phyloP scores from a whole-genome alignment of 2,888 invertebrate genomes.

The Chrysomela aeneicollis region DNA sequence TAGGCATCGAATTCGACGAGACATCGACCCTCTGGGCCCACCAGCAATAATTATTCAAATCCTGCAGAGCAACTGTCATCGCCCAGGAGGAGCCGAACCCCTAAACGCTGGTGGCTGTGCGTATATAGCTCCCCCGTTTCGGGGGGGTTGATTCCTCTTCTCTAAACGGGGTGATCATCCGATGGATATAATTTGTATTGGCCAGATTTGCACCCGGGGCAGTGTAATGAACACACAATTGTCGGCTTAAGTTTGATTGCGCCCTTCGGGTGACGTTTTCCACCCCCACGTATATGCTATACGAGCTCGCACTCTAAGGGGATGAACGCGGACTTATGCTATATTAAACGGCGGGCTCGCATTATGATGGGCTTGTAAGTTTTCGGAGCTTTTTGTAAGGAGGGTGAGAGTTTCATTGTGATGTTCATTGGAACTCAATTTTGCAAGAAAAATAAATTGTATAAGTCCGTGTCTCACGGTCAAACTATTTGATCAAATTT shows the following conservation, averaged over 20 bases:
- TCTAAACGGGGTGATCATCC: constrained; percentile 50
- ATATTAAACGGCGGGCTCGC: constrained; percentile 55
- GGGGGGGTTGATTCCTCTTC: constrained; percentile 35
- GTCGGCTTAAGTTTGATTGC: constrained; percentile 63
- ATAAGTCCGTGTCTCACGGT: no score
- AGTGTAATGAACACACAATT: constrained; percentile 63
- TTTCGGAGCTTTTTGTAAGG: constrained; percentile 12
- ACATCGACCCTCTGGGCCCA: constrained; percentile 34
- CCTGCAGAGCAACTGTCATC: constrained; percentile 55
- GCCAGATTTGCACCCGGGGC: constrained; percentile 63
- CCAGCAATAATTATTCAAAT: constrained; percentile 57
- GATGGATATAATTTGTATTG: constrained; percentile 63
- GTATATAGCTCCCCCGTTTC: constrained; percentile 4
- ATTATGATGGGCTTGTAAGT: constrained; percentile 17
- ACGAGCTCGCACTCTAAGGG: constrained; percentile 39
- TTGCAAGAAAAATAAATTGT: not conserved
- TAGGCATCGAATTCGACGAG: constrained; percentile 51
- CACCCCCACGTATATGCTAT: not conserved
- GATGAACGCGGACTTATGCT: constrained; percentile 56
- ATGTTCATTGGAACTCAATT: not conserved
- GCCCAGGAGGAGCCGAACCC: constrained; percentile 46
- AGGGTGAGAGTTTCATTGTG: not conserved
- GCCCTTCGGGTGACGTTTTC: constrained; percentile 51
- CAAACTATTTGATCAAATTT: no score
- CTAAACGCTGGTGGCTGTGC: constrained; percentile 51